A percentile compares a stretch with the other conserved stretches of the same genome.
Conservation (phyloP, 1,140 invertebrate species). For the Gonatopus flavifemur region DNA sequence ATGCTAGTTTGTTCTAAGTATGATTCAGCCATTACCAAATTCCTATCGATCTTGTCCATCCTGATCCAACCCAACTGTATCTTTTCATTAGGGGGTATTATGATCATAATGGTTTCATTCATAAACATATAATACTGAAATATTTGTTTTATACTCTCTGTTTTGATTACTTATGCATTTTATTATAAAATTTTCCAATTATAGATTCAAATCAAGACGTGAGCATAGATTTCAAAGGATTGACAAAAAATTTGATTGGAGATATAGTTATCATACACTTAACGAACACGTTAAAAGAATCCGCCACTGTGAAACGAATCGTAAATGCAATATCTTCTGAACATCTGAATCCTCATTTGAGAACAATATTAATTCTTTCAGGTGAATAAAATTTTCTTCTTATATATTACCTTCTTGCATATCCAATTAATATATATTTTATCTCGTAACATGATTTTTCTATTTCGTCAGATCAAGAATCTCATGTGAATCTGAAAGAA, state of each 20-base stretch:
- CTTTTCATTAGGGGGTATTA: no score
- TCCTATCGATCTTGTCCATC: no score
- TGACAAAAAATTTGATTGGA: constrained; percentile 37
- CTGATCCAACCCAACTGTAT: no score
- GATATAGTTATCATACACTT: constrained; percentile 50
- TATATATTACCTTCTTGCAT: background rate
- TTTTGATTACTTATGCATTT: no score
- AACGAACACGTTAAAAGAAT: constrained; percentile 42
- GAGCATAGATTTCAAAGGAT: constrained; percentile 35
- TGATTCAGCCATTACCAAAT: no score
- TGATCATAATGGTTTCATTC: no score
- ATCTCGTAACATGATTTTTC: background rate
- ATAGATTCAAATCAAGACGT: constrained; percentile 42
- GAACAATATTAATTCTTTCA: constrained; percentile 47
- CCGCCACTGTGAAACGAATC: constrained; percentile 34
- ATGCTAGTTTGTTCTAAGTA: no score
- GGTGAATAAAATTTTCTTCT: constrained; percentile 22
- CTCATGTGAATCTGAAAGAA: constrained; percentile 33
- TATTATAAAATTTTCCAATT: no score
- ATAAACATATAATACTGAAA: no score
- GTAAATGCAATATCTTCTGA: constrained; percentile 31
- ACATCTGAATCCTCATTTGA: constrained; percentile 33
- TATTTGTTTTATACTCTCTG: no score
- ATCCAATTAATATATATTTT: constrained; percentile 2
- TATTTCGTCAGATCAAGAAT: constrained; percentile 35